Evolutionary conservation across 2,113 vertebrate genomes (phyloP).

Genomic region (Triplophysa rosa): DNA sequence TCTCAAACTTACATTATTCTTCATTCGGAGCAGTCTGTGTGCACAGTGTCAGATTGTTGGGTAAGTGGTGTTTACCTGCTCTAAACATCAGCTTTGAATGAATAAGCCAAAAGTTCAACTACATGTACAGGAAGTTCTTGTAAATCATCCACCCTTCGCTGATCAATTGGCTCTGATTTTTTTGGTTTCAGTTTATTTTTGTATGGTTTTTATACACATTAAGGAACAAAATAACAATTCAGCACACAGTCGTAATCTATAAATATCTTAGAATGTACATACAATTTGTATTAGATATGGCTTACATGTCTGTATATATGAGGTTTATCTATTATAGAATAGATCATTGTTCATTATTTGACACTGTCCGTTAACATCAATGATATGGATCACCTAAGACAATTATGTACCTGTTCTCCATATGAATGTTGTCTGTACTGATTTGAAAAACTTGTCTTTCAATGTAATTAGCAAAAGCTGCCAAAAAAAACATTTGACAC

Average conservation of each 20-base stretch:
- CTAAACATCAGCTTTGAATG: neutral
- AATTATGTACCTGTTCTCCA: slow-evolving; percentile 28
- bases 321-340: slow-evolving; percentile 38
- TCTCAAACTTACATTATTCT: neutral
- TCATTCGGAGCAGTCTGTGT: neutral
- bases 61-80: neutral
- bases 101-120: neutral
- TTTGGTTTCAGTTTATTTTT: slow-evolving; percentile 40
- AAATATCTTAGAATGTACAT: slow-evolving; percentile 47
- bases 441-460: slow-evolving; percentile 8
- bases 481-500: slow-evolving; percentile 25
- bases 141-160: slow-evolving; percentile 26
- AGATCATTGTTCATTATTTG: slow-evolving; percentile 31
- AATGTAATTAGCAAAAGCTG: slow-evolving; percentile 30
- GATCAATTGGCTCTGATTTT: slow-evolving; percentile 11
- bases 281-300: slow-evolving; percentile 41
- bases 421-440: slow-evolving; percentile 37
- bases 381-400: slow-evolving; percentile 8
- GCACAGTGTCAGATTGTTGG: slow-evolving; percentile 4
- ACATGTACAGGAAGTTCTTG: neutral
- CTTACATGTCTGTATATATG: slow-evolving; percentile 44
- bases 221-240: slow-evolving; percentile 11
- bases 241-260: slow-evolving; percentile 30
- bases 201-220: slow-evolving; percentile 38
- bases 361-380: slow-evolving; percentile 23